Percentiles rank a stretch among this genome's conserved stretches.
phyloP scores from a whole-genome alignment of 2,888 invertebrate genomes.

The Sarcophaga rosellei region DNA sequence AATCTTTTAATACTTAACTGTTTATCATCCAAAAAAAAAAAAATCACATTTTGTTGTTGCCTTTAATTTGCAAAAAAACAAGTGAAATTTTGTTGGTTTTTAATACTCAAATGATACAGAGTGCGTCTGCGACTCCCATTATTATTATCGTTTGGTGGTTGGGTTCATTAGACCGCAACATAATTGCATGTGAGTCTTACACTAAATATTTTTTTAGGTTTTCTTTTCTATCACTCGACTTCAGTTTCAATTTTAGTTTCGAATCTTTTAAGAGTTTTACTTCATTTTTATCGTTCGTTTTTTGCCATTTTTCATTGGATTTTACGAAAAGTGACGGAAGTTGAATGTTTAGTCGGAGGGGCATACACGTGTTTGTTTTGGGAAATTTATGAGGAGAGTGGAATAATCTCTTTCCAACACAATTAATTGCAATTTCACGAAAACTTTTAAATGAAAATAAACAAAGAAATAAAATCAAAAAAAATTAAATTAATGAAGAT shows the following conservation, averaged over 20 bases:
- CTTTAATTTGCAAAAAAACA: constrained; percentile 4
- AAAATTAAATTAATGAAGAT: not conserved
- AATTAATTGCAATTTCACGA: constrained; percentile 41
- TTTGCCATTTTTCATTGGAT: constrained; percentile 1
- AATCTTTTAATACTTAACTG: constrained; percentile 20
- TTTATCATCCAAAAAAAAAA: not conserved
- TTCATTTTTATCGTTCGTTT: constrained; percentile 21
- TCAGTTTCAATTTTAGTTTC: not conserved
- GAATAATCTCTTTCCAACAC: constrained; percentile 16
- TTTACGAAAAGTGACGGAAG: constrained; percentile 60
- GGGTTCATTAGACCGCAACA: constrained; percentile 64
- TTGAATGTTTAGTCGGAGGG: constrained; percentile 28
- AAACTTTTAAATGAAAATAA: not conserved
- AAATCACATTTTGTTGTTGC: constrained; percentile 43
- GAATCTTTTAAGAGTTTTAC: not conserved
- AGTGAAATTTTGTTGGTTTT: constrained; percentile 46
- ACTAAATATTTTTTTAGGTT: constrained; percentile 37
- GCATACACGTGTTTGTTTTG: constrained; percentile 39
- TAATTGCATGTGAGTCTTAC: constrained; percentile 61
- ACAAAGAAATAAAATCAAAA: not conserved
- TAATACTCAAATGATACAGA: constrained; percentile 21
- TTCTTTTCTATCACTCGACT: not conserved
- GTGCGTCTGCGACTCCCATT: constrained; percentile 8
- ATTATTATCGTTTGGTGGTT: not conserved
- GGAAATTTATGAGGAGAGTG: not conserved